These are phyloP conservation scores for Idaea biselata DNA, from an alignment of 2,888 invertebrate genomes.

Conservation along the genomic window DNA sequence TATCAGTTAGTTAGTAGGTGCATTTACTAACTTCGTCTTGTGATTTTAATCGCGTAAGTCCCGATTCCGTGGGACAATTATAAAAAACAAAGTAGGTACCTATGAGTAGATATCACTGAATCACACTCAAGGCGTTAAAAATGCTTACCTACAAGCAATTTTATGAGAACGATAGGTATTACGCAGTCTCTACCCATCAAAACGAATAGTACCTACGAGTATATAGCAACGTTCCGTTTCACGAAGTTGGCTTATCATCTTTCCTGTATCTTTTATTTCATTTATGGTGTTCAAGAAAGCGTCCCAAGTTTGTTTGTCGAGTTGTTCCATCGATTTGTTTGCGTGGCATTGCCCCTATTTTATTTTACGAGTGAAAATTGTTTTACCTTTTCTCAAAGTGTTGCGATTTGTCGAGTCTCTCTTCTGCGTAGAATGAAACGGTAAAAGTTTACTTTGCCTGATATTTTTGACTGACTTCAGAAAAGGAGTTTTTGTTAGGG, in stretches of 20 bases:
- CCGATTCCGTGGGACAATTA: too few species aligned
- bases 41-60: too few species aligned
- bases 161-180: constrained; percentile 16
- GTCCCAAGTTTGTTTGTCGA: not conserved
- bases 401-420: not conserved
- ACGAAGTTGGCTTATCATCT: not conserved
- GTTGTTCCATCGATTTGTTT: not conserved
- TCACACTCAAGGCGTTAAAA: too few species aligned
- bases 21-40: too few species aligned
- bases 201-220: too few species aligned
- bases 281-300: not conserved
- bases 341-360: constrained; percentile 20
- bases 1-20: too few species aligned
- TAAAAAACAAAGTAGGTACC: too few species aligned
- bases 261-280: not conserved
- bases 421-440: not conserved
- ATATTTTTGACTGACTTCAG: not conserved
- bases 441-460: constrained; percentile 2
- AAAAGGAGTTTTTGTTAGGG: not conserved
- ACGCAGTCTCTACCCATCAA: too few species aligned
- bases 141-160: constrained; percentile 8
- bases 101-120: too few species aligned
- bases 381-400: constrained; percentile 22
- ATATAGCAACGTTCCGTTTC: too few species aligned
- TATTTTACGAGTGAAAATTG: constrained; percentile 28